Base-by-base conservation (phyloP, 2,797 vertebrate species). In the Anguilla megastoma region DNA sequence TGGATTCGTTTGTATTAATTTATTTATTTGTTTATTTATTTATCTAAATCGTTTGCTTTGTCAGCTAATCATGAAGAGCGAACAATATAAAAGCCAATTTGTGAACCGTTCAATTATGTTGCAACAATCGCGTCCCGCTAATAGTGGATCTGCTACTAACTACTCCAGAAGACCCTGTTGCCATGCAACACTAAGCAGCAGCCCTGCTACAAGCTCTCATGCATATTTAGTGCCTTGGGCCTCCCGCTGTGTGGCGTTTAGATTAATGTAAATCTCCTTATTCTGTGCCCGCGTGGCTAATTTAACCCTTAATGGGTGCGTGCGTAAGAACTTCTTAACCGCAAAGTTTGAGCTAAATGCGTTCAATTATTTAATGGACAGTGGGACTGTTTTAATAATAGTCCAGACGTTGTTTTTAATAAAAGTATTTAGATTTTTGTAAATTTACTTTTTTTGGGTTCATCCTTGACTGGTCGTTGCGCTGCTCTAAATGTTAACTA, bases 211-310 rank as follows among this genome's bases (percentile, higher is more conserved):
- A 56, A 33, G 54, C 52, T 16, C 83, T 56, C 52, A 30, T 54
- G 84, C n/a, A 56, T 84, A 56, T 33, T 85, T 54, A 56, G 48
- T 12, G n/a, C 12, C n/a, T 41, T 18, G 48, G 54, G 84, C 27
- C 48, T 18, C 84, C 84, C 24, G 48, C 54, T 36, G 27, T 36
- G n/a, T 24, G 33, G n/a, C 9, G n/a, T 18, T 85, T 54, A 56
- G 84, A 54, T 85, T 30, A 54, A 85, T 56, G 24, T 84, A 84
- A 58, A 84, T 60, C 84, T 58, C 24, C 27, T 85, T 30, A 54
- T 21, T 36, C 74, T 21, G 33, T 76, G 12, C 30, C 36, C 21
- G 14, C 74, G 8, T 36, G 41, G 74, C 14, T 36, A 76, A 41
- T 76, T 45, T 76, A 41, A 76, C 74, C 33, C 12, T 41, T 76